Base-by-base conservation (phyloP, 1,140 invertebrate species). In the Ericerus pela region DNA sequence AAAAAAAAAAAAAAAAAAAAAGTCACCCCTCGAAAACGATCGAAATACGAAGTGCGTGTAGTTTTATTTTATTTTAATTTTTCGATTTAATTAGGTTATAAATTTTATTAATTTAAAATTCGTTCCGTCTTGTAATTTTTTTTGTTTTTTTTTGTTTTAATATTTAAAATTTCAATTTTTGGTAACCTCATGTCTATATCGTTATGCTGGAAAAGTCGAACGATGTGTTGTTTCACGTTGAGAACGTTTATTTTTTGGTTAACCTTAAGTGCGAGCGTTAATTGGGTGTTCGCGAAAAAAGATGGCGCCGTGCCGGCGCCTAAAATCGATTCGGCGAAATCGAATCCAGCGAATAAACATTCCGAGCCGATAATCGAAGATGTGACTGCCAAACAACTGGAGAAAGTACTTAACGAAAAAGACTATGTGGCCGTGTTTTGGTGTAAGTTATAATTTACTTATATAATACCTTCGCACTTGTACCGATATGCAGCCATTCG, bases 401-500 rank as follows among this genome's bases (percentile, higher is more conserved):
- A 91, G 68, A 79, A 84, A 66, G 75, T 91, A 58, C 77, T 92
- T 65, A 80, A 84, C 68, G 84, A 88, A 62, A 89, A 89, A 76
- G 88, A 91, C 73, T 91, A 85, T 76, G 86, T 92, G 67, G 89
- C 88, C 65, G 88, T 93, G 66, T 91, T 86, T 74, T 93, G 89
- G 86, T 92, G 89, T 94, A 87, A 92, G 89, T 86, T 72, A n/a
- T n/a, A n/a, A n/a, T n/a, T n/a, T n/a, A n/a, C n/a, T n/a, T n/a
- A n/a, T n/a, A n/a, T n/a, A n/a, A n/a, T n/a, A n/a, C n/a, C n/a
- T n/a, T n/a, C n/a, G n/a, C n/a, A n/a, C n/a, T n/a, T n/a, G n/a
- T n/a, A n/a, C n/a, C n/a, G n/a, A n/a, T n/a, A n/a, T n/a, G n/a
- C n/a, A n/a, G n/a, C n/a, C n/a, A n/a, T n/a, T n/a, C n/a, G n/a